A percentile compares a stretch with the other conserved stretches of the same genome.
Conservation (phyloP, 2,797 vertebrate species). For the Tenualosa ilisha region DNA sequence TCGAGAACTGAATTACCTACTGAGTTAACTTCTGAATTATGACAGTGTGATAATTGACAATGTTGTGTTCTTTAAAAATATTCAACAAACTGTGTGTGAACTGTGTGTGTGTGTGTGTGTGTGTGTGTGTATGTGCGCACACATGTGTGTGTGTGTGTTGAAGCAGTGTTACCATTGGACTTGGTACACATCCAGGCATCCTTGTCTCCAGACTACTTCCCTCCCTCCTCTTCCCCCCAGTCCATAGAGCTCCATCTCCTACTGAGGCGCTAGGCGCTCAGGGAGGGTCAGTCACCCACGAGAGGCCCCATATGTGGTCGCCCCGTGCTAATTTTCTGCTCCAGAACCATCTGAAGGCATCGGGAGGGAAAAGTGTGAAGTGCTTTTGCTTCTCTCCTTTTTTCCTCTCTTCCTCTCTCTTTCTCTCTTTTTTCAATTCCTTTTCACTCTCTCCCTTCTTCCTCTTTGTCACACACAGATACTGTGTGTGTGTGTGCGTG, state of each 20-base stretch:
- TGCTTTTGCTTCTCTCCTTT: constrained; percentile 12
- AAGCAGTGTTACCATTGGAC: constrained; percentile 36
- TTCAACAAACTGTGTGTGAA: not conserved
- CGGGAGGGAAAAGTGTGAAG: constrained; percentile 28
- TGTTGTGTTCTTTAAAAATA: not conserved
- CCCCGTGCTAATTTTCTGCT: constrained; percentile 17
- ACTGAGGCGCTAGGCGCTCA: not conserved
- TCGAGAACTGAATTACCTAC: not conserved
- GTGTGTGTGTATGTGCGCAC: not conserved
- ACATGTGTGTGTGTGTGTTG: constrained; percentile 11
- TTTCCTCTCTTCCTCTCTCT: not conserved
- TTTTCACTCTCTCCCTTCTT: not conserved
- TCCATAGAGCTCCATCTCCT: not conserved
- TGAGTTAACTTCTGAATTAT: not conserved
- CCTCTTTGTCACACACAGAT: not conserved
- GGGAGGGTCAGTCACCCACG: not conserved
- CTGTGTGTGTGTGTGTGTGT: not conserved
- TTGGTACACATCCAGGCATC: constrained; percentile 34
- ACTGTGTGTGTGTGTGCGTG: not conserved
- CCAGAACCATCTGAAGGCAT: constrained; percentile 32
- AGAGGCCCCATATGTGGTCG: not conserved
- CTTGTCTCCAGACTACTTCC: constrained; percentile 36
- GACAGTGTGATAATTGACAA: not conserved
- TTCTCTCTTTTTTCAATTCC: not conserved
- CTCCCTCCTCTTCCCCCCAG: not conserved